Evolutionary conservation across 2,888 invertebrate genomes (phyloP).

Genomic region (Acanthosoma haemorrhoidale): DNA sequence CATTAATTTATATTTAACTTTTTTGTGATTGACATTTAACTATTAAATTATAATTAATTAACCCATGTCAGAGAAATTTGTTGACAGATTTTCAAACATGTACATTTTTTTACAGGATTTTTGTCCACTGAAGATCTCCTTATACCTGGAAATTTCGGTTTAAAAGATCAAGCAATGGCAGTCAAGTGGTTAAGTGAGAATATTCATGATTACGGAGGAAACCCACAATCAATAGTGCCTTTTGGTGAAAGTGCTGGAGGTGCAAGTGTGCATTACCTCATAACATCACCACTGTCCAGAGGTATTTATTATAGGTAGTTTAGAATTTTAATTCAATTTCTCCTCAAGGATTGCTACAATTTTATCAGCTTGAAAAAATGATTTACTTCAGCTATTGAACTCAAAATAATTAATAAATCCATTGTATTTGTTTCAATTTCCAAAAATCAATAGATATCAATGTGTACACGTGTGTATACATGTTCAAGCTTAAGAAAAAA

Average conservation of each 20-base stretch:
- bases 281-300: conserved; percentile 18
- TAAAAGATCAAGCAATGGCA: conserved; percentile 29
- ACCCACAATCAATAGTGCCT: conserved; percentile 17
- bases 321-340: background rate
- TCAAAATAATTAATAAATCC: no score
- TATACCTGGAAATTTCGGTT: conserved; percentile 29
- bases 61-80: no score
- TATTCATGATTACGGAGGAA: conserved; percentile 25
- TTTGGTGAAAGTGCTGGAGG: conserved; percentile 33
- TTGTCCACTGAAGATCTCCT: conserved; percentile 18
- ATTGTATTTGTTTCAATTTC: no score
- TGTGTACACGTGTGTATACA: no score
- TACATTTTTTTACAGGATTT: conserved; percentile 19
- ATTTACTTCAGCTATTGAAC: no score
- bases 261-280: conserved; percentile 14
- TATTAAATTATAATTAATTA: no score
- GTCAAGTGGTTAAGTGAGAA: conserved; percentile 27
- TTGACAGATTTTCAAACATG: background rate
- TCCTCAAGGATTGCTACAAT: no score
- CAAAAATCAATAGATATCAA: no score
- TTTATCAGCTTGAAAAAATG: no score
- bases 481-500: no score
- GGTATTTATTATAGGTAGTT: background rate
- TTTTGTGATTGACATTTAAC: no score
- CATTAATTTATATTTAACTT: no score